Conservation (phyloP, 2,888 invertebrate species). For the Aplocera efformata region DNA sequence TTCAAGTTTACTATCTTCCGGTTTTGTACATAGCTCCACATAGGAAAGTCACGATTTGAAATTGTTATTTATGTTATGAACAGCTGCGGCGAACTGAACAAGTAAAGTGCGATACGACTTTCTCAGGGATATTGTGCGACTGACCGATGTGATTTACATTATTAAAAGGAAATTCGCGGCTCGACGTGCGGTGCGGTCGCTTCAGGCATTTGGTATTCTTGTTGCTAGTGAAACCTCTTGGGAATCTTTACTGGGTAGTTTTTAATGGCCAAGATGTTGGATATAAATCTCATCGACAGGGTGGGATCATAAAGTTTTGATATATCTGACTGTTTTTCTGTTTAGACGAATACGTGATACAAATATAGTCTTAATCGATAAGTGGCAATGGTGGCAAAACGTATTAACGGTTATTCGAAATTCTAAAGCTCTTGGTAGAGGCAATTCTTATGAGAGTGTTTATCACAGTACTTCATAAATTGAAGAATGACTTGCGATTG, state of each 20-base stretch:
- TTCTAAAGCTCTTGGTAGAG: slow-evolving; percentile 4
- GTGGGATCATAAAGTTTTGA: slow-evolving; percentile 20
- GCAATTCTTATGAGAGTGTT: slow-evolving; percentile 11
- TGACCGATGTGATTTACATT: slow-evolving; percentile 23
- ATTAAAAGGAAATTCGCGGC: slow-evolving; percentile 9
- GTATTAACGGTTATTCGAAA: slow-evolving; percentile 11
- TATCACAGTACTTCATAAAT: slow-evolving; percentile 16
- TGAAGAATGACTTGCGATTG: slow-evolving; percentile 9
- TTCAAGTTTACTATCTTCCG: slow-evolving; percentile 26
- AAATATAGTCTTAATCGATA: too few relatives aligned
- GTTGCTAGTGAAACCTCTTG: too few relatives aligned
- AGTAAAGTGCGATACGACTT: slow-evolving; percentile 24
- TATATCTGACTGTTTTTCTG: too few relatives aligned
- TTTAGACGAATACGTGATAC: too few relatives aligned
- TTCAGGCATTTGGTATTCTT: too few relatives aligned
- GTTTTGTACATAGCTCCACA: slow-evolving; percentile 20
- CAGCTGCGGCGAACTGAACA: slow-evolving; percentile 21
- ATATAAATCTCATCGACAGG: too few relatives aligned
- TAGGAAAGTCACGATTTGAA: slow-evolving; percentile 24
- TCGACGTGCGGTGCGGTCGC: too few relatives aligned
- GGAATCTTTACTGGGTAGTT: too few relatives aligned
- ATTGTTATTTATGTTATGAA: slow-evolving; percentile 28
- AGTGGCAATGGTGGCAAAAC: too few relatives aligned
- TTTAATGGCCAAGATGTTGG: too few relatives aligned
- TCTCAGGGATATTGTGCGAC: slow-evolving; percentile 20